Conservation (phyloP, 2,888 invertebrate species). For the Unio pictorum region DNA sequence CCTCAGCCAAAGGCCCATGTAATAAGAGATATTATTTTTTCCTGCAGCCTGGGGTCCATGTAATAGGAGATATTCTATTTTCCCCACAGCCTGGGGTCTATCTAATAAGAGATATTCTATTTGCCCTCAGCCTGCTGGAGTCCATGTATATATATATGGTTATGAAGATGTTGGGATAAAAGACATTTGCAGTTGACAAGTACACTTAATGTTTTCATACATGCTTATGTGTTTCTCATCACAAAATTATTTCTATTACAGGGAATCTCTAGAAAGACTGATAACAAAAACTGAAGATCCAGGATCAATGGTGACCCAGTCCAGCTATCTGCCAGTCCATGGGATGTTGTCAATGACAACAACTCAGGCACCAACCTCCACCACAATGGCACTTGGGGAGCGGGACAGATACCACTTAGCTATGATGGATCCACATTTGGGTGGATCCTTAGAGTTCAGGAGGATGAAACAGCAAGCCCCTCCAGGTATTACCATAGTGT, state of each 20-base stretch:
- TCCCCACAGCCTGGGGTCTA: no score
- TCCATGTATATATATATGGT: no score
- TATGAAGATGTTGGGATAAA: no score
- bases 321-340: slow-evolving; percentile 40
- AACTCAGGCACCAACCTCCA: slow-evolving; percentile 53
- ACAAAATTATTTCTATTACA: slow-evolving; percentile 9
- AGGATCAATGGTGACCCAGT: slow-evolving; percentile 42
- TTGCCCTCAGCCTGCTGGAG: no score
- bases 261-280: slow-evolving; percentile 32
- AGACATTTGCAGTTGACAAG: no score
- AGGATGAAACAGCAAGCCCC: slow-evolving; percentile 29
- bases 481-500: slow-evolving; percentile 11
- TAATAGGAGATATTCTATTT: no score
- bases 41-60: no score
- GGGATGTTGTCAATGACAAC: slow-evolving; percentile 37
- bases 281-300: slow-evolving; percentile 31
- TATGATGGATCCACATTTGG: slow-evolving; percentile 37
- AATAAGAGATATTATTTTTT: no score
- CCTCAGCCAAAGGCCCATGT: no score
- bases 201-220: no score
- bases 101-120: no score
- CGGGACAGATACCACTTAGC: slow-evolving; percentile 33
- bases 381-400: slow-evolving; percentile 46
- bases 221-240: no score
- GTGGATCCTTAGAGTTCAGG: slow-evolving; percentile 26